Evolutionary conservation across 2,113 vertebrate species (phyloP).

Genomic region (Lamprologus callipterus): DNA sequence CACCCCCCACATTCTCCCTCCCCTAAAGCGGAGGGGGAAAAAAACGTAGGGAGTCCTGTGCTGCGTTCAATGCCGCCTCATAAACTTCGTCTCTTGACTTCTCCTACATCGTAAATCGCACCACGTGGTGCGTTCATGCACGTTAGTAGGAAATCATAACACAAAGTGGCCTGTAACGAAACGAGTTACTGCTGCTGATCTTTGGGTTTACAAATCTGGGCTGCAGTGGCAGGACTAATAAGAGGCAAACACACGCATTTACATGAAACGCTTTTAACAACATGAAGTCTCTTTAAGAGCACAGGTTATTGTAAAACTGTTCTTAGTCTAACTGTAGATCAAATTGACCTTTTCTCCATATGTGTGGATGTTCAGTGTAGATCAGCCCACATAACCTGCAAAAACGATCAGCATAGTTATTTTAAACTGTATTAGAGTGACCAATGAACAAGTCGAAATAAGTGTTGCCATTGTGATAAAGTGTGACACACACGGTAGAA

Average conservation of each 20-base stretch:
- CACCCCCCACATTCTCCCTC: slow-evolving; percentile 10
- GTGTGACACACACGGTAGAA: background rate
- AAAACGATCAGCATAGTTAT: background rate
- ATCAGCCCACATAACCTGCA: background rate
- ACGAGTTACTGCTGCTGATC: background rate
- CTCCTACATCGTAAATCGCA: background rate
- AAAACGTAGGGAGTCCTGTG: slow-evolving; percentile 28
- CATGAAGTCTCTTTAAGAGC: background rate
- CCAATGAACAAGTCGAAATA: background rate
- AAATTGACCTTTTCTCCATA: background rate
- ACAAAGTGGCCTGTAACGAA: background rate
- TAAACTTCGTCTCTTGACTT: slow-evolving; percentile 12
- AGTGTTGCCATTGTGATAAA: background rate
- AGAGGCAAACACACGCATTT: background rate
- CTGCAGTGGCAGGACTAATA: background rate
- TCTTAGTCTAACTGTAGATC: background rate
- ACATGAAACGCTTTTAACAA: background rate
- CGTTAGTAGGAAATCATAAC: background rate
- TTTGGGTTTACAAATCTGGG: background rate
- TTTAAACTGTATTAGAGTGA: background rate
- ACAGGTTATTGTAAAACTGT: background rate
- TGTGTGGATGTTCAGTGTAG: background rate
- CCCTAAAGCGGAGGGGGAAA: background rate
- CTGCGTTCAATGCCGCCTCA: slow-evolving; percentile 50
- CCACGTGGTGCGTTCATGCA: slow-evolving; percentile 24